A percentile compares a stretch with the other conserved stretches of the same genome.
Evolutionary conservation across 2,113 vertebrate genomes (phyloP).

Genomic region (Pachypanchax playfairii): DNA sequence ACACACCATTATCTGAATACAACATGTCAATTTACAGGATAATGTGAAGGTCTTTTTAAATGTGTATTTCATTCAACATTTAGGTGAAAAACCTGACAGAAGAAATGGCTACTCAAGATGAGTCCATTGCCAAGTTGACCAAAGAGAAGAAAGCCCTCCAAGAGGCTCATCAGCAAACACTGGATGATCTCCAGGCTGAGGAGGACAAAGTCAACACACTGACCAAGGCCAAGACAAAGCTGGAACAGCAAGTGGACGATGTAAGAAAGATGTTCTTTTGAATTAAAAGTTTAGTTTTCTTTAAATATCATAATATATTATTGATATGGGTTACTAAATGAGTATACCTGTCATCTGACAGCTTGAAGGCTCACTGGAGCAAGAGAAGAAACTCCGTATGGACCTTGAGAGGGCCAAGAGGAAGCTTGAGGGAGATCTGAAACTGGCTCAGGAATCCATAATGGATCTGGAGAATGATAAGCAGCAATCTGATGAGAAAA

Average conservation of each 20-base stretch:
- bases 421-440: conserved; percentile 77
- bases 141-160: conserved; percentile 89
- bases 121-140: conserved; percentile 81
- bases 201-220: conserved; percentile 86
- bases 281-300: background rate
- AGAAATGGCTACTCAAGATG: conserved; percentile 52
- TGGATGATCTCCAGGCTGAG: conserved; percentile 86
- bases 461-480: conserved; percentile 80
- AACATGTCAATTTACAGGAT: background rate
- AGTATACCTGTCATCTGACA: conserved; percentile 24
- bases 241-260: conserved; percentile 82
- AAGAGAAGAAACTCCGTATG: conserved; percentile 87
- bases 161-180: conserved; percentile 84
- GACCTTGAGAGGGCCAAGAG: conserved; percentile 84
- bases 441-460: conserved; percentile 75
- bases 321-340: background rate
- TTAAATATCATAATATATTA: background rate
- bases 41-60: too few species aligned
- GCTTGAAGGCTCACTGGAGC: conserved; percentile 86
- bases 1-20: too few species aligned
- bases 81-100: conserved; percentile 37
- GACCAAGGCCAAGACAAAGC: conserved; percentile 78
- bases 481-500: conserved; percentile 70
- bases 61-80: background rate
- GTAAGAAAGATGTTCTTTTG: conserved; percentile 41